Base-by-base conservation (phyloP, 2,888 invertebrate genomes). In the Hecatera dysodea region DNA sequence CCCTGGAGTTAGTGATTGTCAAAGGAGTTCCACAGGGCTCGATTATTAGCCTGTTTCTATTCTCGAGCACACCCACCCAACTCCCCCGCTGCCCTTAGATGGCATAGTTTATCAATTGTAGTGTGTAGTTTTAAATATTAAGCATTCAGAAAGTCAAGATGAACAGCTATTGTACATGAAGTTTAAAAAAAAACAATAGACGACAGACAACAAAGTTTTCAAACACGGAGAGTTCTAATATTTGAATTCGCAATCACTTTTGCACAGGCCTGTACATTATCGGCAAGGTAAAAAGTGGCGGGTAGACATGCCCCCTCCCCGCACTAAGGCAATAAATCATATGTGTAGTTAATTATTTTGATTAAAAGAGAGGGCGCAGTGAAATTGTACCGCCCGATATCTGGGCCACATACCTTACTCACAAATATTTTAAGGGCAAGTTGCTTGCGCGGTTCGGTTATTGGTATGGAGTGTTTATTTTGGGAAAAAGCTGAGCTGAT, bases 271-370 rank as follows among this genome's bases (percentile, higher is more conserved):
- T 61, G 80, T 82, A 80, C 84, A 66, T 75, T 84, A 80, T 83
- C 80, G 82, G 82, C 78, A 82, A 83, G 78, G 84, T 83, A 85
- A 81, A 78, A 78, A 78, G 84, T 85, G 73, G 79, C 81, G 79
- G 83, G 85, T 84, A 81, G 83, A 84, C 81, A 71, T 80, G 87
- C 85, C 83, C 85, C 85, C 84, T 83, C 77, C 84, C 81, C 81
- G 83, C 84, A 81, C 70, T 76, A 75, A 84, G 86, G 91, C 85
- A 88, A 94, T 94, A 93, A 94, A 94, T 94, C 94, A 94, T 91
- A 88, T 87, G 89, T 85, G 89, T 89, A 87, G 89, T 93, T 94
- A 93, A 94, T 94, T 93, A 93, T 93, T 93, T 93, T 93, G 93
- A 93, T 93, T 93, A 93, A 93, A 92, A 87, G 85, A 82, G 87